Base-by-base conservation (phyloP, 2,797 vertebrate genomes). In the Tamandua tetradactyla region DNA sequence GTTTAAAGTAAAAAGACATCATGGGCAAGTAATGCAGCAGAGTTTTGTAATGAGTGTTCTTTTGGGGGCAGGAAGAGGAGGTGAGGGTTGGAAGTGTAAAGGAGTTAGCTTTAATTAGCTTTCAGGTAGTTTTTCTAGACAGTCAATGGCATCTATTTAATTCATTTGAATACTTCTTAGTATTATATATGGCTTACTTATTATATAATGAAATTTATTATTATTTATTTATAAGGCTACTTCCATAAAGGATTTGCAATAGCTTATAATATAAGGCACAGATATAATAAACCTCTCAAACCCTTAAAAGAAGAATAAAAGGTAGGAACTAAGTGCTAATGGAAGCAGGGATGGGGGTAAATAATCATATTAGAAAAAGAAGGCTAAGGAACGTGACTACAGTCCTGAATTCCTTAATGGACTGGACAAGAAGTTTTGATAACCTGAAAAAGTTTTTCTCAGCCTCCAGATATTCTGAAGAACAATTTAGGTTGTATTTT, bases 211-310 rank as follows among this genome's bases (percentile, higher is more conserved):
- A 44, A 59, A n/a, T 87, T 84, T 86, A 64, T 82, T 85, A 35
- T 91, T 94, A 79, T 87, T 95, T 93, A 72, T 86, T 94, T 94
- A 40, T 93, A 97, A 82, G 87, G 72, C 93, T 91, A 87, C 80
- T 95, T 97, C 89, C 87, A 80, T 40, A 93, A 96, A 94, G 71
- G 85, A 97, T 95, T 92, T 84, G 35, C 90, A 79, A 9, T 23
- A 94, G 64, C 35, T 93, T 94, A 82, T 68, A 88, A 25, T 80
- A 82, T 78, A 95, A 96, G 74, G 68, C 52, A 92, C 25, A 79
- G 42, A 44, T 76, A 57, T n/a, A 83, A 93, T 74, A 74, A 95
- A 47, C 18, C 52, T 47, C 47, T 87, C 40, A 87, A 66, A 75
- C 75, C 66, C 47, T 82, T 93, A 66, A 88, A 32, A 84, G 68